Evolutionary conservation across 2,888 invertebrate genomes (phyloP), one percentile per base, ranked within the genome.

Genomic region (Ischnus inquisitorius): DNA sequence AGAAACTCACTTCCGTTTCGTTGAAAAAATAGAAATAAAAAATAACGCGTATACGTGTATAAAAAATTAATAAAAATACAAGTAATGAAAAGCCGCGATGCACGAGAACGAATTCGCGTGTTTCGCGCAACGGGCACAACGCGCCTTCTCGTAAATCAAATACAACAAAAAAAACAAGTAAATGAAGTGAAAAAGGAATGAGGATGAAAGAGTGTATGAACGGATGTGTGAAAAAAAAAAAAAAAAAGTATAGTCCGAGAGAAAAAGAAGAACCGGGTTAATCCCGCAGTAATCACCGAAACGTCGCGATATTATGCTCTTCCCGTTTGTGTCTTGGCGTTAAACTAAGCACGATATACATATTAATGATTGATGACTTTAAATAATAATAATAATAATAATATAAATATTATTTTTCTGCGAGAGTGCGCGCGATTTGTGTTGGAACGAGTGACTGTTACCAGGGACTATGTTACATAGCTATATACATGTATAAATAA

Each of bases 301-400:
- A 87, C 85, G 87, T 90, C 87, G 87, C 88, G 88, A 87, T 86
- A 85, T 89, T 88, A 89, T 88, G 89, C 88, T 91, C 90, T 91
- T 91, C 87, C 90, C 88, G 83, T 90, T 88, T 88, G 88, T 90
- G 90, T 91, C 89, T 88, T 88, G 88, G 85, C 88, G 85, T 88
- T 82, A 34, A 86, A 90, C 84, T 89, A 89, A 90, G 87, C 82
- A 85, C 78, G 86, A 87, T 87, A 89, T 86, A 71, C 77, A 84
- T 85, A 83, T 78, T 87, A 82, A 81, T 68, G 87, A 69, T 83
- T 81, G 86, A 76, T 85, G 72, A 82, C 25, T 62, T 64, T 77
- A 19, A 85, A 79, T 22, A 68, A 69, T 76, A 22, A 83, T 72
- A 64, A 60, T 43, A 54, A 51, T 34, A 60, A 77, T 72, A 71